Conservation (phyloP, 1,140 invertebrate species). For the Caligus rogercresseyi region DNA sequence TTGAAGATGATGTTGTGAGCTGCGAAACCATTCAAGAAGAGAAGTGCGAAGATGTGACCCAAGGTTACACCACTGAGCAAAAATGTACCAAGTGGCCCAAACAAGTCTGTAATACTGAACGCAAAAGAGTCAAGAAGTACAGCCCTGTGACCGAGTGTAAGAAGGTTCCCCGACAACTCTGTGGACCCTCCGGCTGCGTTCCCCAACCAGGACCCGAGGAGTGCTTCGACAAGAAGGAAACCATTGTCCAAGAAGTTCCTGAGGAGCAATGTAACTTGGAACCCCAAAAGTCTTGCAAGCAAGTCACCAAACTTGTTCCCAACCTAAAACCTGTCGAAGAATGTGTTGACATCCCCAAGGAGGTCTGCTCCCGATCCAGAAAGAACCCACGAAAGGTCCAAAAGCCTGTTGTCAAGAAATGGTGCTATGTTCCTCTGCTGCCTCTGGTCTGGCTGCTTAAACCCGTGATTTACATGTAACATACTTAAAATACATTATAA, state of each 20-base stretch:
- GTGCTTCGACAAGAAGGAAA: constrained; percentile 18
- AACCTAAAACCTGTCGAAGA: constrained; percentile 16
- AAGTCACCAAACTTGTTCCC: constrained; percentile 18
- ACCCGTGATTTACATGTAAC: no score
- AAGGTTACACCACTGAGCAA: constrained; percentile 17
- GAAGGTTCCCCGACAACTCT: constrained; percentile 15
- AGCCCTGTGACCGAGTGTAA: constrained; percentile 14
- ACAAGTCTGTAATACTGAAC: constrained; percentile 12
- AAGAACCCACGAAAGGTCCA: constrained; percentile 19
- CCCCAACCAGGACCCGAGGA: constrained; percentile 9
- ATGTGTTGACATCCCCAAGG: constrained; percentile 18
- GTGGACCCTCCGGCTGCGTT: constrained; percentile 17
- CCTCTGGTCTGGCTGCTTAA: background rate
- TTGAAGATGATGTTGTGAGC: constrained; percentile 18
- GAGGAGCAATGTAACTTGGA: constrained; percentile 16
- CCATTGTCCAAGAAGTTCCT: constrained; percentile 13
- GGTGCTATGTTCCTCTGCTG: constrained; percentile 14
- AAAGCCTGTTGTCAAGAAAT: constrained; percentile 20
- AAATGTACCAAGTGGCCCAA: constrained; percentile 20
- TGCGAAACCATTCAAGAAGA: constrained; percentile 15
- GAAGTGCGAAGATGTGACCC: constrained; percentile 18
- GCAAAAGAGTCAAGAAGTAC: constrained; percentile 15
- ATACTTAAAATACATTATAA: no score
- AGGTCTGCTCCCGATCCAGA: constrained; percentile 18
- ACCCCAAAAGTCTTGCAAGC: constrained; percentile 15